phyloP scores from a whole-genome alignment of 2,113 vertebrate species.

The Toxotes chatareus region DNA sequence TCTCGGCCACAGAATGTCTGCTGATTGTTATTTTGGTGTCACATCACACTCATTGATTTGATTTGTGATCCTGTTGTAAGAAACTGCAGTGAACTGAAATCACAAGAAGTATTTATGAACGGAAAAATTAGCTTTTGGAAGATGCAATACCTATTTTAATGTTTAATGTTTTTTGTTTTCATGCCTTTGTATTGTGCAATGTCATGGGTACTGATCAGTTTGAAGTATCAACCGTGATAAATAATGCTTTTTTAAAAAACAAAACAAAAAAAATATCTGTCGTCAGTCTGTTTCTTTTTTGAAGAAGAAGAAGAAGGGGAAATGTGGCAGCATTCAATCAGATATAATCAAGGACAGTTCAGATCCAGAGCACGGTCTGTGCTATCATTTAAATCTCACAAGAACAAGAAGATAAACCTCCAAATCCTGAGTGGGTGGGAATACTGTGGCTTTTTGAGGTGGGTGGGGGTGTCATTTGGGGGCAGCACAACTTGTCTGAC shows the following conservation, averaged over 20 bases:
- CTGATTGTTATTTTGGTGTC: slow-evolving; percentile 69
- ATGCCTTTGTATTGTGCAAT: slow-evolving; percentile 85
- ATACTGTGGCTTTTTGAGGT: too few relatives aligned
- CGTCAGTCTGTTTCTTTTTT: not conserved
- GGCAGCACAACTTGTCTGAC: too few relatives aligned
- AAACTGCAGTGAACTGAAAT: slow-evolving; percentile 78
- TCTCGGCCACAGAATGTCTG: slow-evolving; percentile 79
- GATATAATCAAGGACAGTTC: not conserved
- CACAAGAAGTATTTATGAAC: slow-evolving; percentile 83
- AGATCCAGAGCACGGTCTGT: too few relatives aligned
- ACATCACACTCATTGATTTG: slow-evolving; percentile 62
- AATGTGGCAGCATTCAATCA: not conserved
- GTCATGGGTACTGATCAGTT: slow-evolving; percentile 79
- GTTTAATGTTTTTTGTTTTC: slow-evolving; percentile 78
- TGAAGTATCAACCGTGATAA: slow-evolving; percentile 73
- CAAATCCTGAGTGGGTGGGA: too few relatives aligned
- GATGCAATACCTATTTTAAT: slow-evolving; percentile 84
- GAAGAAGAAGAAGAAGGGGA: too few relatives aligned
- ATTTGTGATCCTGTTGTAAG: slow-evolving; percentile 83
- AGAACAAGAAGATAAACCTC: too few relatives aligned
- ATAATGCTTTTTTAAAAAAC: slow-evolving; percentile 71
- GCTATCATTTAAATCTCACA: too few relatives aligned
- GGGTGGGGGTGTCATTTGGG: too few relatives aligned
- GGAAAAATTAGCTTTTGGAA: slow-evolving; percentile 79
- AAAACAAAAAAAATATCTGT: slow-evolving; percentile 15